Conservation (phyloP, 2,113 vertebrate genomes). For the Syngnathus typhle region DNA sequence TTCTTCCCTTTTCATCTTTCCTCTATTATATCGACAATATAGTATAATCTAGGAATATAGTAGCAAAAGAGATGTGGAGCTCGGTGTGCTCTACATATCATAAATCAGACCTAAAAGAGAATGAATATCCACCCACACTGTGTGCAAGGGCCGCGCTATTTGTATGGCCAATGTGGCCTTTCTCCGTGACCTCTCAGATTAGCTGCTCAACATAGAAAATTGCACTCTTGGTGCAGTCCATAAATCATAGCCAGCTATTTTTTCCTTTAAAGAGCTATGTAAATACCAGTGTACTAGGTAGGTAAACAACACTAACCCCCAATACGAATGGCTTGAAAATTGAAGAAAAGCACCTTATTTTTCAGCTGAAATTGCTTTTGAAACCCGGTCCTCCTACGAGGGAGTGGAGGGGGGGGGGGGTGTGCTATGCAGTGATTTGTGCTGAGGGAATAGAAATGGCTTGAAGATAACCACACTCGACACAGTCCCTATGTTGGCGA, state of each 20-base stretch:
- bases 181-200: conserved; percentile 91
- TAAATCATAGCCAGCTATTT: conserved; percentile 97
- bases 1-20: conserved; percentile 56
- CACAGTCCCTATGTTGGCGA: conserved; percentile 78
- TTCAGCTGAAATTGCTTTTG: conserved; percentile 99
- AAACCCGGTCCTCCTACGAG: conserved; percentile 84
- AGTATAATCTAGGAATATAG: no score
- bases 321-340: conserved; percentile 98
- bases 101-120: conserved; percentile 84
- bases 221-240: conserved; percentile 94
- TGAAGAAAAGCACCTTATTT: conserved; percentile 99
- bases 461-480: conserved; percentile 89
- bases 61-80: conserved; percentile 77
- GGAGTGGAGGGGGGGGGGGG: conserved; percentile 71
- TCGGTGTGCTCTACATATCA: conserved; percentile 79
- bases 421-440: conserved; percentile 91
- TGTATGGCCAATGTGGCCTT: conserved; percentile 94
- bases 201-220: conserved; percentile 97
- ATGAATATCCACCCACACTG: conserved; percentile 93
- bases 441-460: conserved; percentile 83
- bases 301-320: conserved; percentile 99
- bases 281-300: conserved; percentile 98
- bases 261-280: conserved; percentile 98
- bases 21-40: conserved; percentile 41
- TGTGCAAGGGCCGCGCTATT: conserved; percentile 89